Conservation (phyloP, 2,888 invertebrate genomes). For the Apodemia mormo region DNA sequence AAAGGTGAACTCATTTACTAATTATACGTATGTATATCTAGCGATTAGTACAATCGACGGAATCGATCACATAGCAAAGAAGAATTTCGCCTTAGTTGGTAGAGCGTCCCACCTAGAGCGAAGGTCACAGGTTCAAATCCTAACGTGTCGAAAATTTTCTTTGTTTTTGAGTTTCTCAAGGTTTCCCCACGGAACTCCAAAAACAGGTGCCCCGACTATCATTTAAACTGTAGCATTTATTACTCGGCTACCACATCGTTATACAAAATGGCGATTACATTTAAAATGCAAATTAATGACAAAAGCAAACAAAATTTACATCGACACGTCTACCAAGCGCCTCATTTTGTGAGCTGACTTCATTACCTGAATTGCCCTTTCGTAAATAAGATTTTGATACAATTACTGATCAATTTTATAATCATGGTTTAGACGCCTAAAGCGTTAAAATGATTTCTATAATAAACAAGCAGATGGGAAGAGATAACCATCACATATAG, state of each 20-base stretch:
- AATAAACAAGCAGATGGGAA: background rate
- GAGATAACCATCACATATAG: background rate
- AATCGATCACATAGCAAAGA: too few relatives aligned
- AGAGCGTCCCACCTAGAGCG: too few relatives aligned
- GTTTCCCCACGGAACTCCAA: background rate
- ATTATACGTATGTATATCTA: too few relatives aligned
- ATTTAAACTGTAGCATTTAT: background rate
- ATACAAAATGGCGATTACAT: constrained; percentile 33
- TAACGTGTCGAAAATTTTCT: too few relatives aligned
- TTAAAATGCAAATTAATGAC: constrained; percentile 53
- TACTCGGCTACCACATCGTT: background rate
- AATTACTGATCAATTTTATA: background rate
- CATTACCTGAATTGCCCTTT: background rate
- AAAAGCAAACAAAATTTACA: constrained; percentile 53
- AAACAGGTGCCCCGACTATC: background rate
- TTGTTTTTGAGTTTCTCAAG: too few relatives aligned
- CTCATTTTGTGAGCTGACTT: background rate
- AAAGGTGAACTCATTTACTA: too few relatives aligned
- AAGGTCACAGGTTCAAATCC: too few relatives aligned
- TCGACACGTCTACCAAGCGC: constrained; percentile 8
- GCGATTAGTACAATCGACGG: too few relatives aligned
- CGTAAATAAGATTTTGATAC: constrained; percentile 2
- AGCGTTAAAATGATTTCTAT: background rate
- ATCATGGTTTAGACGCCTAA: constrained; percentile 3
- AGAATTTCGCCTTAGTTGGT: too few relatives aligned